Percentiles rank a stretch among this genome's conserved stretches.
phyloP scores from a whole-genome alignment of 2,797 vertebrate genomes.

The Siniperca obscura region DNA sequence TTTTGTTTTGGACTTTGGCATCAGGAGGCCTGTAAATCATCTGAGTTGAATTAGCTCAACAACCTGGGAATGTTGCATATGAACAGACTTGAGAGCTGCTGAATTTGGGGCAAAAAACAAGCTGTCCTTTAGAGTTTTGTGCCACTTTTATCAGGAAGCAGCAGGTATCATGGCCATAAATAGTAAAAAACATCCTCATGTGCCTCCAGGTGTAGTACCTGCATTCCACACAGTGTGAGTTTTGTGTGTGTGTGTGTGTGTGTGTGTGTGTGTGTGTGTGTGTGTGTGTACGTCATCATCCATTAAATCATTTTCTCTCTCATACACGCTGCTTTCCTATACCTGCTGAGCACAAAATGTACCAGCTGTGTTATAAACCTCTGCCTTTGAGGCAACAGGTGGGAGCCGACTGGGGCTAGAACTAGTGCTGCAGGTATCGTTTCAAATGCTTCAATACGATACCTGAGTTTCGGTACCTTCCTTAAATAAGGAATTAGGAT shows the following conservation, averaged over 20 bases:
- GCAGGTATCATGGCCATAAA: neutral
- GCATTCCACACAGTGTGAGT: slow-evolving; percentile 6
- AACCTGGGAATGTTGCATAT: slow-evolving; percentile 39
- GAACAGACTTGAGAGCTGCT: slow-evolving; percentile 13
- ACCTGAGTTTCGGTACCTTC: neutral
- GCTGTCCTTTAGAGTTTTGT: neutral
- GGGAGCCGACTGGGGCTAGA: neutral
- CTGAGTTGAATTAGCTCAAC: slow-evolving; percentile 9
- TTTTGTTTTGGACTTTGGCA: slow-evolving; percentile 63
- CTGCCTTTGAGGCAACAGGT: slow-evolving; percentile 37
- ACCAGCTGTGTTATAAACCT: slow-evolving; percentile 33
- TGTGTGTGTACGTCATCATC: neutral
- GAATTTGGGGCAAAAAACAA: neutral
- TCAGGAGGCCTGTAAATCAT: slow-evolving; percentile 55
- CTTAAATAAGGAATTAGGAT: neutral
- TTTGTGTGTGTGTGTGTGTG: neutral
- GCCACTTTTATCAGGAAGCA: neutral
- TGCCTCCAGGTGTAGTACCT: slow-evolving; percentile 29
- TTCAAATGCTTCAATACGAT: neutral
- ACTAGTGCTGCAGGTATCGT: neutral
- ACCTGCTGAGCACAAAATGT: slow-evolving; percentile 51
- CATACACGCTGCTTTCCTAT: neutral
- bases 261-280: neutral
- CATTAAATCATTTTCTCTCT: slow-evolving; percentile 53
- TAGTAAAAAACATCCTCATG: slow-evolving; percentile 10